phyloP scores from a whole-genome alignment of 1,140 invertebrate genomes.

The Sitophilus oryzae region DNA sequence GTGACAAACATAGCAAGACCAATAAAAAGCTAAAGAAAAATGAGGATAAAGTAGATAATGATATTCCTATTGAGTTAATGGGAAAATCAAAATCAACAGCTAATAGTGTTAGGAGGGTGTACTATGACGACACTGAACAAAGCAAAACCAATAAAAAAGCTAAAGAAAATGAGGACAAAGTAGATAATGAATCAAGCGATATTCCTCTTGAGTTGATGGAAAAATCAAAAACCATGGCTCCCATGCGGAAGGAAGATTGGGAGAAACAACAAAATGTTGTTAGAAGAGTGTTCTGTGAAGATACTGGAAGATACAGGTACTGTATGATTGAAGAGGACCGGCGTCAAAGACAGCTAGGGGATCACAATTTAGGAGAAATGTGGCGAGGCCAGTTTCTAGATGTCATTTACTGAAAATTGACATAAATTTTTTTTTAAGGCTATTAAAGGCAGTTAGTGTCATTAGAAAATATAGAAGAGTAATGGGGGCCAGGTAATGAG shows the following conservation, averaged over 20 bases:
- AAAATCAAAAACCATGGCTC: slow-evolving; percentile 66
- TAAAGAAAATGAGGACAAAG: slow-evolving; percentile 12
- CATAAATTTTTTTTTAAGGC: too few species aligned
- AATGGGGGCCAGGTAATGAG: too few species aligned
- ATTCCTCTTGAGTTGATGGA: slow-evolving; percentile 55
- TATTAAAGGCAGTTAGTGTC: too few species aligned
- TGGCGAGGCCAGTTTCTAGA: too few species aligned
- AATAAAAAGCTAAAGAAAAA: too few species aligned
- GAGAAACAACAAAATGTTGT: slow-evolving; percentile 80
- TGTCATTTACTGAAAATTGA: too few species aligned
- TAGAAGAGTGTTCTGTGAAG: slow-evolving; percentile 73
- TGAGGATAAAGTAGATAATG: too few species aligned
- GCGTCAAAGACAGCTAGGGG: too few species aligned
- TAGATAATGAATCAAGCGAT: slow-evolving; percentile 27
- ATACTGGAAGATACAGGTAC: slow-evolving; percentile 77
- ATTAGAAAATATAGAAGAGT: too few species aligned
- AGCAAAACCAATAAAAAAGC: slow-evolving; percentile 15
- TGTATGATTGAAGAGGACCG: too few species aligned
- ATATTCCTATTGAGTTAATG: too few species aligned
- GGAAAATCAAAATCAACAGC: slow-evolving; percentile 6
- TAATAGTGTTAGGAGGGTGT: slow-evolving; percentile 2
- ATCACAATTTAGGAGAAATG: too few species aligned
- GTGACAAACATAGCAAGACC: background rate
- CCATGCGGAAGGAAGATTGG: slow-evolving; percentile 93
- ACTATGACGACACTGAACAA: background rate